Evolutionary conservation across 2,113 vertebrate species (phyloP), one percentile per base, ranked within the genome.

Genomic region (Plotosus lineatus): DNA sequence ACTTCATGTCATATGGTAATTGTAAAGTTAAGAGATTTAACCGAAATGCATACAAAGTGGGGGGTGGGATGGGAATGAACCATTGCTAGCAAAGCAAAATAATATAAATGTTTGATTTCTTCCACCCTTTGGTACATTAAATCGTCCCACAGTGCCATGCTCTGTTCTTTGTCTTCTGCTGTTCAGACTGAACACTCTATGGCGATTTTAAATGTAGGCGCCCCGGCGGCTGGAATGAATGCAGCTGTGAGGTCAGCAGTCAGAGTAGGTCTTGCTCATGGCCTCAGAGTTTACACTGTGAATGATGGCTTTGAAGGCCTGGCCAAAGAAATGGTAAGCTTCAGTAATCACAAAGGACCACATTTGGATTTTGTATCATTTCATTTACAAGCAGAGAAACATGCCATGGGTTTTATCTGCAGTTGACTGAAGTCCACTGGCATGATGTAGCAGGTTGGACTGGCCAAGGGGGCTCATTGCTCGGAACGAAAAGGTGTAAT

Each of bases 161-260:
- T 60, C 11, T 36, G 6, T 72, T 23, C 26, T 66, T 80, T 83
- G 0, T 33, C 26, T 51, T 6, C 17, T 1, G 56, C 14, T 77
- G 33, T 75, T 51, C 86, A 98, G 96, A 94, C 92, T 3, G 92
- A 93, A 23, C 89, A 92, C 66, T 94, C 94, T 10, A 87, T 98
- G 86, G 97, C 95, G 0, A 89, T 99, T 82, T 33, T 99, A 89
- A 98, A 98, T 0, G 95, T 98, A 38, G 97, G 97, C 0, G 96
- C 97, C 1, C 97, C 97, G 0, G 97, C 96, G 0, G 95, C 97
- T 0, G 97, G 97, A 9, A 99, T 98, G 97, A 98, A 98, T 0
- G 96, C 96, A 0, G 95, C 95, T 0, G 97, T 98, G 17, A 92
- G 97, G 40, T 90, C 96, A 0, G 93, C 95, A 0, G 96, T 97